Percentiles rank a stretch among this genome's conserved stretches.
Evolutionary conservation across 2,797 vertebrate species (phyloP).

Genomic region (Tokudaia muenninki): DNA sequence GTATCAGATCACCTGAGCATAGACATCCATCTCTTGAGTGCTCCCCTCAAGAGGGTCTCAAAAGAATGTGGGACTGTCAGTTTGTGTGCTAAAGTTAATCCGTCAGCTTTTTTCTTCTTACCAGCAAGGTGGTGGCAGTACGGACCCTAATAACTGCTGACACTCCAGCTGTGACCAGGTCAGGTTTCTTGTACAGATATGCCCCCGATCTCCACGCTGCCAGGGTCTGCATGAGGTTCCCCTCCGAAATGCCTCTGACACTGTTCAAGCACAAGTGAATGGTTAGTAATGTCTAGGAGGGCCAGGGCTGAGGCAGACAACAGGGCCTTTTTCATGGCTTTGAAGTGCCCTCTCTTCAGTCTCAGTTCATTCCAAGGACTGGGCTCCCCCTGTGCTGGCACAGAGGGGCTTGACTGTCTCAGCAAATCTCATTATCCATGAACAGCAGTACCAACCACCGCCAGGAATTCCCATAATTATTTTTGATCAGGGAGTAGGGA

Average conservation of each 20-base stretch:
- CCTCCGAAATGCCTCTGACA: not conserved
- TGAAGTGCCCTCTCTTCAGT: not conserved
- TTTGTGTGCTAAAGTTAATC: not conserved
- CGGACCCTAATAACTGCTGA: too few relatives aligned
- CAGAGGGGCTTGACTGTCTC: not conserved
- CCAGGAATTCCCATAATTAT: not conserved
- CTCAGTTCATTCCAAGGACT: not conserved
- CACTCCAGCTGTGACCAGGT: not conserved
- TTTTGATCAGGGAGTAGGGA: not conserved
- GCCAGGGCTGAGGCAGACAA: not conserved
- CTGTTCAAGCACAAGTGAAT: not conserved
- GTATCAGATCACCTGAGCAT: too few relatives aligned
- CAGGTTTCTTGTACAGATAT: not conserved
- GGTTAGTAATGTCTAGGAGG: not conserved
- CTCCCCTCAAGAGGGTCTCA: not conserved
- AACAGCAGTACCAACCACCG: not conserved
- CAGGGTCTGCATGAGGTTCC: not conserved
- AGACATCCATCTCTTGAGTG: not conserved
- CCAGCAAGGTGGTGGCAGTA: not conserved
- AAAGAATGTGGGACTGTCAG: not conserved
- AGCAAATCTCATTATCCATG: not conserved
- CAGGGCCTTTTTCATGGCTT: not conserved
- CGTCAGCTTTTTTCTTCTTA: not conserved
- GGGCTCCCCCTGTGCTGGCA: not conserved
- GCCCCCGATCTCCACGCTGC: too few relatives aligned